These are phyloP conservation scores for Ophion costatus DNA, from an alignment of 2,888 invertebrate species.

Conservation along the genomic window DNA sequence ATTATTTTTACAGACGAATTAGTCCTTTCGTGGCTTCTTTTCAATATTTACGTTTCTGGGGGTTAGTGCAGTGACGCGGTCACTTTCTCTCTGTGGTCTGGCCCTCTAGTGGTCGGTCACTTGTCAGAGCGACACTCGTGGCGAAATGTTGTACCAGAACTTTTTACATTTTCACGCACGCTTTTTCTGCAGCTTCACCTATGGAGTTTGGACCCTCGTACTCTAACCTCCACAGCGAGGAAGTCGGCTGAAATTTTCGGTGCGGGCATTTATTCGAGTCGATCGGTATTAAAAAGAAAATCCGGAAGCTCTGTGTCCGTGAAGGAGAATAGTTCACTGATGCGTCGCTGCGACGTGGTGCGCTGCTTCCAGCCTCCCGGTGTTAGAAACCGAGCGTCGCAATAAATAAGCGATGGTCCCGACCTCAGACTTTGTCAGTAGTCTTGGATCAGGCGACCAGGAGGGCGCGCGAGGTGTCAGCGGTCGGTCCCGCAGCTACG, in stretches of 20 bases:
- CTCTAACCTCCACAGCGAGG: too few relatives aligned
- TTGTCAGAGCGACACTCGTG: too few relatives aligned
- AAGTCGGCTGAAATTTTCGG: neutral
- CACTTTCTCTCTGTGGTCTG: neutral
- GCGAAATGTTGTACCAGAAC: too few relatives aligned
- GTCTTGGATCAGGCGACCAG: slow-evolving; percentile 75
- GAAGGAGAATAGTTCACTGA: slow-evolving; percentile 1
- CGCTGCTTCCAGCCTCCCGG: neutral
- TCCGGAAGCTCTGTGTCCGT: neutral
- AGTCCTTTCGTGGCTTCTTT: neutral
- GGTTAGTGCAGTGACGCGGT: neutral
- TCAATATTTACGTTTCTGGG: neutral
- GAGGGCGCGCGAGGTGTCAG: slow-evolving; percentile 64
- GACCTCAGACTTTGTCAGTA: slow-evolving; percentile 79
- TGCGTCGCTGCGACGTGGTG: neutral
- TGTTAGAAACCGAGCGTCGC: slow-evolving; percentile 16
- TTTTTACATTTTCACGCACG: too few relatives aligned
- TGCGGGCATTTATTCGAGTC: too few relatives aligned
- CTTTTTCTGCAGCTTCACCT: too few relatives aligned
- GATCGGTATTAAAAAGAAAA: too few relatives aligned
- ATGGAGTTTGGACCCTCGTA: too few relatives aligned
- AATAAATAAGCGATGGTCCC: slow-evolving; percentile 72
- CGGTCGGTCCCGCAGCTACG: neutral
- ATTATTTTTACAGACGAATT: neutral
- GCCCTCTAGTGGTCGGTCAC: neutral